Base-by-base conservation (phyloP, 2,888 invertebrate genomes). In the Drosophila mayaguana region DNA sequence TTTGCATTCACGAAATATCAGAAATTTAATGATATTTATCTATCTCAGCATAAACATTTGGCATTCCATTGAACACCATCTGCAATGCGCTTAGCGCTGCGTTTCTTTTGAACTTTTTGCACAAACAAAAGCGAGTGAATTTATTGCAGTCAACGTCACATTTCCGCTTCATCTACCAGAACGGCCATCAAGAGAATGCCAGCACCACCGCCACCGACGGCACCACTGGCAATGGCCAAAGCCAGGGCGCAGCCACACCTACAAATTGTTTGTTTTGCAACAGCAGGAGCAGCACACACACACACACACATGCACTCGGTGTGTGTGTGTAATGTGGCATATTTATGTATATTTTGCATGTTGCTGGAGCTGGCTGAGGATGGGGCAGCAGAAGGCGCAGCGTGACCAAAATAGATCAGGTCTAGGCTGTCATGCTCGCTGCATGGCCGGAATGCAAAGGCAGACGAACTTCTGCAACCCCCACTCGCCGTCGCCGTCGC, bases 111-210 rank as follows among this genome's bases (percentile, higher is more conserved):
- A 82, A 87, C 85, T 89, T 78, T 81, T 81, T 72, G 68, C 72
- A 75, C 78, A 81, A 74, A 79, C 78, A 78, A 84, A 84, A 84
- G 80, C 84, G 72, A 77, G 77, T 71, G 77, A 80, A 87, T 89
- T 85, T 89, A 84, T 84, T 84, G 85, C 82, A 67, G 65, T 75
- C 81, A 88, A 85, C 85, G 83, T 89, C 88, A 81, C 88, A 88
- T 90, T 89, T 90, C 91, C 89, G 89, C 91, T 90, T 84, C 80
- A 89, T 89, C 85, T 89, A 91, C 80, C 91, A 88, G 89, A 90
- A 89, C 90, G 90, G 57, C 89, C 90, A 83, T 88, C 91, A 90
- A 63, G 75, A 69, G 72, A 75, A 75, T 72, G 61, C 63, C 68
- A 80, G 54, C 80, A 70, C 51, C 71, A 62, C 12, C 72, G 57